Evolutionary conservation across 2,113 vertebrate genomes (phyloP).

Genomic region (Aphelocoma coerulescens): DNA sequence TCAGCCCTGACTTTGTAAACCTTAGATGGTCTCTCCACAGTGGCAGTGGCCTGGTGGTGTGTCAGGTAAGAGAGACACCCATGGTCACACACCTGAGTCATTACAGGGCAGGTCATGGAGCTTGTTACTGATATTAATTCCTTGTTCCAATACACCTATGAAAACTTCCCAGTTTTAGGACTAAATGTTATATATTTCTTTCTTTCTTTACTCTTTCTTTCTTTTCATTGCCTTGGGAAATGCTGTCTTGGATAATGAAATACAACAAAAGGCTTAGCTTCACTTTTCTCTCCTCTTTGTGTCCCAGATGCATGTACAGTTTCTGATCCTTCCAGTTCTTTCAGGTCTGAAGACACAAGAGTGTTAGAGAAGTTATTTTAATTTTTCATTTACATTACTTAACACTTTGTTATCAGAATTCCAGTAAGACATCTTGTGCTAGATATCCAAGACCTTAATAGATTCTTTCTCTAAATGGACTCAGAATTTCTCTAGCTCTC

Average conservation of each 20-base stretch:
- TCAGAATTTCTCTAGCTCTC: background rate
- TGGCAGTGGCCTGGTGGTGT: background rate
- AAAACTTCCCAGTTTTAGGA: background rate
- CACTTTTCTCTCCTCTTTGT: background rate
- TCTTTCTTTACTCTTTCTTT: background rate
- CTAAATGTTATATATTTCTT: background rate
- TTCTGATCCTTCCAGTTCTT: background rate
- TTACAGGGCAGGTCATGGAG: background rate
- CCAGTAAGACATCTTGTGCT: background rate
- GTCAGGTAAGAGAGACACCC: background rate
- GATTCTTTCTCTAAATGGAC: background rate
- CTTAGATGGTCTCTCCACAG: rapidly evolving
- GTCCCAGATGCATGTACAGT: background rate
- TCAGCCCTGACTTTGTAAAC: background rate
- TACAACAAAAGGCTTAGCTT: background rate
- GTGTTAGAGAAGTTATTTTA: background rate
- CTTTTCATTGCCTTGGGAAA: background rate
- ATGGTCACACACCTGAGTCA: background rate
- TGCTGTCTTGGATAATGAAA: background rate
- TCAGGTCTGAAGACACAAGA: background rate
- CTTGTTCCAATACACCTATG: background rate
- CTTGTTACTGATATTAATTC: background rate
- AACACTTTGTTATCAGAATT: background rate
- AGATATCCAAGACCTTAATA: background rate
- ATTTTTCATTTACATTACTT: background rate